Evolutionary conservation across 2,888 invertebrate species (phyloP).

Genomic region (Hyposoter dolosus): DNA sequence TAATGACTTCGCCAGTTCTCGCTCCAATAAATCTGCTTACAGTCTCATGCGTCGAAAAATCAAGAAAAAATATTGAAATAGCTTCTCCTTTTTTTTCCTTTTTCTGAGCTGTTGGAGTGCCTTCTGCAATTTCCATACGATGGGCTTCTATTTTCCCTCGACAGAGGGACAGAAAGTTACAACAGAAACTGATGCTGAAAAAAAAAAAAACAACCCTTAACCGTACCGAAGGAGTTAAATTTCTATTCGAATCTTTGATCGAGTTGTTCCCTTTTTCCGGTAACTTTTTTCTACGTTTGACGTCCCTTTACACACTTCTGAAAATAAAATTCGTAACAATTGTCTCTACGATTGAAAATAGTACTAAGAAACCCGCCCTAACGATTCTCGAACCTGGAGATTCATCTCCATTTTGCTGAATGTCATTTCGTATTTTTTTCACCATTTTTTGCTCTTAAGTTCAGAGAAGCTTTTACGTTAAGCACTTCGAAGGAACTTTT

Average conservation of each 20-base stretch:
- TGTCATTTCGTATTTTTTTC: neutral
- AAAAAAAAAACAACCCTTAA: neutral
- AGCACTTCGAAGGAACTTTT: conserved; percentile 18
- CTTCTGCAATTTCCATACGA: neutral
- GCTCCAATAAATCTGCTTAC: conserved; percentile 43
- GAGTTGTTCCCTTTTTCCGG: neutral
- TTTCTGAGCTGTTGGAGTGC: neutral
- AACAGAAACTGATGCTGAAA: neutral
- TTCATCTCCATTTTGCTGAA: conserved; percentile 1
- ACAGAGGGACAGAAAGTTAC: neutral
- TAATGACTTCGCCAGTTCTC: conserved; percentile 33
- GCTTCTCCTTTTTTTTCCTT: neutral
- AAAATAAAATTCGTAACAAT: neutral
- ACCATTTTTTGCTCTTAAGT: neutral
- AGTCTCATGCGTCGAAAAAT: neutral
- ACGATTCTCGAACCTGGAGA: neutral
- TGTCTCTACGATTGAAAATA: neutral
- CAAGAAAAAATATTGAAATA: neutral
- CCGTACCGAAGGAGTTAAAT: neutral
- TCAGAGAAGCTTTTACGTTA: conserved; percentile 22
- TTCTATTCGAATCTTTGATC: neutral
- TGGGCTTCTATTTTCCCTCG: neutral
- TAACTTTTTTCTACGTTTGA: neutral
- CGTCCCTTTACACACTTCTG: neutral
- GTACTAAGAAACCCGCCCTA: neutral